Evolutionary conservation across 2,797 vertebrate genomes (phyloP), one percentile per base, ranked within the genome.

Genomic region (Mallotus villosus): DNA sequence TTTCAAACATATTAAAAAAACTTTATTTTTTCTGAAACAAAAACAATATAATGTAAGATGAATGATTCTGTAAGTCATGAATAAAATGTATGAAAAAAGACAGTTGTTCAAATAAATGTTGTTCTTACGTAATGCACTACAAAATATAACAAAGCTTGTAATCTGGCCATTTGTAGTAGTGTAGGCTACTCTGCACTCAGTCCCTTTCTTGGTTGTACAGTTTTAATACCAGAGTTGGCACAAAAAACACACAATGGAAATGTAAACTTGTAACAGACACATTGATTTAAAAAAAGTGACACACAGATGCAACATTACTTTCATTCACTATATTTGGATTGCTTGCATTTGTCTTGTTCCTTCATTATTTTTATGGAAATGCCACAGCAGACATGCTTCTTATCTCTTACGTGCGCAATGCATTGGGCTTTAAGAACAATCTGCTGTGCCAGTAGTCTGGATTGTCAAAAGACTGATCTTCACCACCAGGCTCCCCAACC

Each of bases 381-480:
- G 72, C 25, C 8, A 4, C 59, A 71, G 72, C n/a, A 57, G 12
- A n/a, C 12, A 27, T 25, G 34, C 55, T 22, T 57, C 63, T 41
- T 62, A 16, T n/a, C 8, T 9, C 22, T n/a, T 2, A 24, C 82
- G 94, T 95, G 21, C 90, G 87, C 81, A 96, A 93, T 1, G 90
- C 83, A 2, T 92, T 94, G 0, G 84, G 68, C 78, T 97, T 96
- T 29, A 92, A 84, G 81, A 94, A 96, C 77, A 95, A 92, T 70
- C 94, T 93, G 86, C 96, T 98, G 81, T 97, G 95, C 96, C 96
- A 98, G 77, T 98, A 98, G 81, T 95, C 95, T 17, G 96, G 96
- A 84, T 98, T 98, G 86, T 98, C 96, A 73, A 97, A 98, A 68
- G 95, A 95, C 19, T 89, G 93, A 88, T 97, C 94, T 0, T 46